Conservation (phyloP, 2,113 vertebrate species). For the Cyanocitta stelleri region DNA sequence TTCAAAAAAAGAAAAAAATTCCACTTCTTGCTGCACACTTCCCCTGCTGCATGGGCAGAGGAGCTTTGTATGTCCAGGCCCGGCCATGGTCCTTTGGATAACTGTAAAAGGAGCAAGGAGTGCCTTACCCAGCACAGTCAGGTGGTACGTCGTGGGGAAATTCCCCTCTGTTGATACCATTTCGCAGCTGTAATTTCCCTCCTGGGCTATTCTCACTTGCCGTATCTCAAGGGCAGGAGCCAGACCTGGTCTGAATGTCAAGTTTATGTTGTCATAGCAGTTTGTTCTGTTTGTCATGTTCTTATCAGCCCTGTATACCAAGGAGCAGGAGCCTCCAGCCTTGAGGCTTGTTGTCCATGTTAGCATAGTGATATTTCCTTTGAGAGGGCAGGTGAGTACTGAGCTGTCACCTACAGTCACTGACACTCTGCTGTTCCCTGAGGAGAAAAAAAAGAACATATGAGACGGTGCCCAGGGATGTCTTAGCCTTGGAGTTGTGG, state of each 20-base stretch:
- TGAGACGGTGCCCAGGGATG: neutral
- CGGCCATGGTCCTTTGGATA: neutral
- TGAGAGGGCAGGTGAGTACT: neutral
- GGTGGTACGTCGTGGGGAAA: fast-evolving
- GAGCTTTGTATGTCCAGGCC: neutral
- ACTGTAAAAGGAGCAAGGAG: neutral
- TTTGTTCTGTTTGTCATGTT: neutral
- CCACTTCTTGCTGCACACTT: neutral
- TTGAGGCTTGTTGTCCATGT: slow-evolving; percentile 3
- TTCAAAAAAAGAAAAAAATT: neutral
- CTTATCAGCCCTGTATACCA: neutral
- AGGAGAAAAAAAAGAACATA: neutral
- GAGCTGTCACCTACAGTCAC: neutral
- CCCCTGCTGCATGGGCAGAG: neutral
- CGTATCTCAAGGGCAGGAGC: neutral
- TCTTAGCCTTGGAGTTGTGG: neutral
- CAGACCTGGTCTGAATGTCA: neutral
- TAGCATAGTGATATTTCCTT: fast-evolving
- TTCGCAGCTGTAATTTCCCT: slow-evolving; percentile 45
- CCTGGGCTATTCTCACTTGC: slow-evolving; percentile 7
- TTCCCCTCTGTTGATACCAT: neutral
- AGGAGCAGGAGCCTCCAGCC: neutral
- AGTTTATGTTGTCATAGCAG: slow-evolving; percentile 39
- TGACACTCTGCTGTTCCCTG: neutral
- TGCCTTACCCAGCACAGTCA: slow-evolving; percentile 64